phyloP scores from a whole-genome alignment of 2,113 vertebrate species.

The Cryptomyrus ogoouensis region DNA sequence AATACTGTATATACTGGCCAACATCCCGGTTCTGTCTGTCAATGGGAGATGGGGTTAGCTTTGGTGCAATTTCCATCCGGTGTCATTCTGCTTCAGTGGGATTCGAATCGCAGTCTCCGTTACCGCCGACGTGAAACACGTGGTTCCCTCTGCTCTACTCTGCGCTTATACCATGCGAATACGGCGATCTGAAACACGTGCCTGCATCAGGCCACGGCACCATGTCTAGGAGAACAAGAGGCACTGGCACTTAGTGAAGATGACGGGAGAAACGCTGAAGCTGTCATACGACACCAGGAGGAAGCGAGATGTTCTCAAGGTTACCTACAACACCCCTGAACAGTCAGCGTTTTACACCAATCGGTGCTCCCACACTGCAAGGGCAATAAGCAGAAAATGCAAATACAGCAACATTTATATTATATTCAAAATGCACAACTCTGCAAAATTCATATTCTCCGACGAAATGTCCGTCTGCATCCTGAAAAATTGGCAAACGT shows the following conservation, averaged over 20 bases:
- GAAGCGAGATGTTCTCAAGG: neutral
- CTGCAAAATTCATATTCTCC: neutral
- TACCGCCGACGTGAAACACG: neutral
- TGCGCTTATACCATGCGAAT: neutral
- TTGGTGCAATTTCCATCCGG: conserved; percentile 5
- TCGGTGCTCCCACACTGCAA: neutral
- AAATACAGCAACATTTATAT: conserved; percentile 3
- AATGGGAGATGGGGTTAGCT: neutral
- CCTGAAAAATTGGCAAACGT: neutral
- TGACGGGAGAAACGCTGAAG: neutral
- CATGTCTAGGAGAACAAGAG: neutral
- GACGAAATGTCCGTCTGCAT: neutral
- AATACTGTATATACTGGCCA: neutral
- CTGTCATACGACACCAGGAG: conserved; percentile 19
- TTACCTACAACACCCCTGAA: conserved; percentile 12
- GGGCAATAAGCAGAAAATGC: neutral
- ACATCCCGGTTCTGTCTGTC: neutral
- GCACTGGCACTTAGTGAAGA: conserved; percentile 16
- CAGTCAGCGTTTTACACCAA: neutral
- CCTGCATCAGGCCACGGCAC: neutral
- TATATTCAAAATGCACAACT: neutral
- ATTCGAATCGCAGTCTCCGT: neutral
- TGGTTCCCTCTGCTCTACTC: neutral
- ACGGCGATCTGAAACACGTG: neutral
- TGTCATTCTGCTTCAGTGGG: conserved; percentile 14